Evolutionary conservation across 2,888 invertebrate species (phyloP), one percentile per base, ranked within the genome.

Genomic region (Apotomis capreana): DNA sequence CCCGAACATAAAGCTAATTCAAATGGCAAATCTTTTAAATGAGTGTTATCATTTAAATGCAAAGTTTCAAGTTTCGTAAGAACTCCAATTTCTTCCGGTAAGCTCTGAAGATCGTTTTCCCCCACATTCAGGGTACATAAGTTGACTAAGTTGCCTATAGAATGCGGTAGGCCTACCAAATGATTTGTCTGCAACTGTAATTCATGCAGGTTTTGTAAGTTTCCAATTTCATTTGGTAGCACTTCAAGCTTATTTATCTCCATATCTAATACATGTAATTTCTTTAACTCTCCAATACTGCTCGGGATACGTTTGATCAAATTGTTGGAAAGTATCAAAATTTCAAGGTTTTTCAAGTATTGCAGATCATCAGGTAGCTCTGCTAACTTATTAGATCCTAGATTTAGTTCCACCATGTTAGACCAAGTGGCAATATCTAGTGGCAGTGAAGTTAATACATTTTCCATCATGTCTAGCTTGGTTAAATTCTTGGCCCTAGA

Each of bases 381-480:
- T 63, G 96, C 95, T 79, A 99, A 90, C 84, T 99, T 98, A 94
- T 99, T 99, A 65, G 99, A 99, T 59, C 99, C 99, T 78, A 99
- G 94, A 91, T 99, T 99, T 73, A 99, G 94, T 90, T 99, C 99
- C 36, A 99, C 99, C 98, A 99, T 98, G 84, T 98, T 98, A 6
- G 95, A 94, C 99, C 99, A 99, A 4, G 98, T 97, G 60, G 99
- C 99, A 80, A 99, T 97, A 89, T 99, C 99, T 65, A 99, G 94
- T 36, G 99, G 99, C 79, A 99, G 94, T 40, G 99, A 97, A 26
- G 98, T 98, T 74, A 99, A 93, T 83, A 97, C 96, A 91, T 99
- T 99, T 88, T 99, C 99, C 89, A 99, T 99, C 98, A 99, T 99
- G 87, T 99, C 99, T 68, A 99, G 94, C 89, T 99, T 99, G 4